These are phyloP conservation scores for Lottia scabra DNA, from an alignment of 2,888 invertebrate genomes.

Conservation along the genomic window DNA sequence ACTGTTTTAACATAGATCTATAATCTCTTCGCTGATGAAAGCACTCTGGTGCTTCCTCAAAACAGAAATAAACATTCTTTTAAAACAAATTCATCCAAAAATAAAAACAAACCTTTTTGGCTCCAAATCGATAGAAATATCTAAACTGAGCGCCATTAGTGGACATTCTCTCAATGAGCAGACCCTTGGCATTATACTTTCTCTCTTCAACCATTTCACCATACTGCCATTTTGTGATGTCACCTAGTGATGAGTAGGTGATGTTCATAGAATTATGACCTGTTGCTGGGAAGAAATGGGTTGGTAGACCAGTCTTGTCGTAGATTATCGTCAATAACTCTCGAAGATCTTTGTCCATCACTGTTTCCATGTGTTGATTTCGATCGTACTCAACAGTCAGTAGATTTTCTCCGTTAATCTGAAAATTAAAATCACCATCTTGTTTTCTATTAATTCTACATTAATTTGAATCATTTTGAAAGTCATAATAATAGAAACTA, in stretches of 20 bases:
- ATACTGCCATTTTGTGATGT: slow-evolving; percentile 93
- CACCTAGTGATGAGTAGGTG: slow-evolving; percentile 87
- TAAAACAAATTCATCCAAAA: no score
- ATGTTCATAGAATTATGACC: slow-evolving; percentile 76
- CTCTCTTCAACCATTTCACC: slow-evolving; percentile 89
- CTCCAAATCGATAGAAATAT: slow-evolving; percentile 89
- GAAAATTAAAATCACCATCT: slow-evolving; percentile 24
- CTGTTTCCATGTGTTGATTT: slow-evolving; percentile 88
- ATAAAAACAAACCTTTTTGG: slow-evolving; percentile 71
- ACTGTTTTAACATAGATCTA: no score
- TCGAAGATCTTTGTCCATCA: slow-evolving; percentile 86
- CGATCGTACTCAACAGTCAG: slow-evolving; percentile 93
- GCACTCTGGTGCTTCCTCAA: no score
- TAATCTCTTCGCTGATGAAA: no score
- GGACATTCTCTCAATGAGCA: slow-evolving; percentile 87
- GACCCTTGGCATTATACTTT: slow-evolving; percentile 85
- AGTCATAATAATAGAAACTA: no score
- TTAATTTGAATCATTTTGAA: no score
- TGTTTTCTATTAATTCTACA: slow-evolving; percentile 7
- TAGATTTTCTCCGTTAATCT: slow-evolving; percentile 94
- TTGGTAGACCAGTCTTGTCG: slow-evolving; percentile 90
- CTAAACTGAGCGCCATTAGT: slow-evolving; percentile 87
- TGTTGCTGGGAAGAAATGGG: slow-evolving; percentile 67
- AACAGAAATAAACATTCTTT: no score
- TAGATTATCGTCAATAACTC: slow-evolving; percentile 88